phyloP scores from a whole-genome alignment of 2,113 vertebrate species.

The human (Homo sapiens) region GRCh38 chr20:13690001-13690500 shows the following conservation, averaged over 20 bases:
- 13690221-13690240: neutral
- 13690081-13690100: neutral
- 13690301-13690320: too few species aligned
- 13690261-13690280: neutral
- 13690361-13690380: neutral
- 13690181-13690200: neutral
- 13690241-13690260: conserved; percentile 25
- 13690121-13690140: neutral
- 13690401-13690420: neutral
- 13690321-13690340: too few species aligned
- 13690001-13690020: neutral
- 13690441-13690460: neutral
- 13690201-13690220: neutral
- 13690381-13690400: neutral
- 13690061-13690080: neutral
- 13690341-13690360: neutral
- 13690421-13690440: neutral
- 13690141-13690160: neutral
- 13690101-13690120: neutral
- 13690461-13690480: neutral
- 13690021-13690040: neutral
- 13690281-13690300: neutral
- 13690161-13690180: neutral
- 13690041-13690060: neutral
- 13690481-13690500: neutral